Conservation (phyloP, 2,113 vertebrate genomes). For the Psittacula cyanocephala region DNA sequence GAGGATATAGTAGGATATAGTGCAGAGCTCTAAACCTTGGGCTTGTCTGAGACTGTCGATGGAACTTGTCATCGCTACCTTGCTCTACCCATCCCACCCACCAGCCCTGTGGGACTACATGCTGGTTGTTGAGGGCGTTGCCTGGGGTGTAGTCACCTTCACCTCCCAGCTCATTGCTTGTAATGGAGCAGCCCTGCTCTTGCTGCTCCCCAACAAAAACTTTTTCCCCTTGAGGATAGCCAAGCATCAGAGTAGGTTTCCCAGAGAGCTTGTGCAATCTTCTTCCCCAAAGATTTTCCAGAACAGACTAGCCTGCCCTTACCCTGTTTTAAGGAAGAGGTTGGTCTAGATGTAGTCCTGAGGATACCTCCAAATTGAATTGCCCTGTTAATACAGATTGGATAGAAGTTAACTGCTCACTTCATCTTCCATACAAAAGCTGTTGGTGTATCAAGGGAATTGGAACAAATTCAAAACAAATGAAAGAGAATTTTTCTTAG, state of each 20-base stretch:
- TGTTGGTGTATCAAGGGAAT: not conserved
- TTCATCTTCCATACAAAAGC: not conserved
- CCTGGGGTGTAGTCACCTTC: not conserved
- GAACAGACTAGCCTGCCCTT: not conserved
- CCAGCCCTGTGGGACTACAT: not conserved
- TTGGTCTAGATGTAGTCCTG: not conserved
- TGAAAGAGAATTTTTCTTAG: not conserved
- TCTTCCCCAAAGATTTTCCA: not conserved
- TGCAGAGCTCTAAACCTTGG: not conserved
- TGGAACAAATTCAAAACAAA: not conserved
- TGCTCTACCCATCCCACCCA: not conserved
- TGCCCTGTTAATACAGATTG: not conserved
- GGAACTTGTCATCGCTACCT: not conserved
- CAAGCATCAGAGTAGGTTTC: not conserved
- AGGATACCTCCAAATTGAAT: not conserved
- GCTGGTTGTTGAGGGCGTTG: not conserved
- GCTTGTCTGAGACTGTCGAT: not conserved
- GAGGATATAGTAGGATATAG: not conserved
- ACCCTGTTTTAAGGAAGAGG: not conserved
- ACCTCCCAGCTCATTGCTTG: not conserved
- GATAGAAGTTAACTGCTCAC: not conserved
- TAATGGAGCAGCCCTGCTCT: not conserved
- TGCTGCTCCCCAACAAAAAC: not conserved
- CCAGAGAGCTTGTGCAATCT: not conserved
- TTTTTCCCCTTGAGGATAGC: not conserved